A percentile compares a stretch with the other conserved stretches of the same genome.
Evolutionary conservation across 2,888 invertebrate species (phyloP).

Genomic region (Lottia scabra): DNA sequence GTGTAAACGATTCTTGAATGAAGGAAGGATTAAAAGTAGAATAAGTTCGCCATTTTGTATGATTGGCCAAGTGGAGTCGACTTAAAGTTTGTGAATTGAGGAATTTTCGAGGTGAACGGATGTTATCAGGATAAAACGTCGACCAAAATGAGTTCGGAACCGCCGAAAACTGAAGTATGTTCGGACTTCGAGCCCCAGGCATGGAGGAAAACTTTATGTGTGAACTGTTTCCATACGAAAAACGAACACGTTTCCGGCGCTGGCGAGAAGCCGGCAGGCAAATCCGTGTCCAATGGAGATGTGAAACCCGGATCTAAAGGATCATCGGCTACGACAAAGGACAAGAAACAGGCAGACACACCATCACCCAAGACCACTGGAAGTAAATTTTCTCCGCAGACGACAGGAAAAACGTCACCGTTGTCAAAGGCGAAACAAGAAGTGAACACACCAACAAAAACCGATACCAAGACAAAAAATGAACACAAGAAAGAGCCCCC

Average conservation of each 20-base stretch:
- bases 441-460: not conserved
- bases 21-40: slow-evolving; percentile 16
- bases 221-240: slow-evolving; percentile 65
- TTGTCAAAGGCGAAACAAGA: not conserved
- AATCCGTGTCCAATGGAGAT: slow-evolving; percentile 14
- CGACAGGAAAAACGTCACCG: not conserved
- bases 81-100: slow-evolving; percentile 4
- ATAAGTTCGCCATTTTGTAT: slow-evolving; percentile 32
- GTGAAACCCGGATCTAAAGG: not conserved
- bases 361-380: not conserved
- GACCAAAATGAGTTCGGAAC: slow-evolving; percentile 20
- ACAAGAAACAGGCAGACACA: slow-evolving; percentile 15
- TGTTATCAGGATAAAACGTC: not conserved
- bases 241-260: slow-evolving; percentile 50
- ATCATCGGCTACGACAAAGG: slow-evolving; percentile 7
- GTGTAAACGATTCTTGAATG: slow-evolving; percentile 13
- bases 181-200: slow-evolving; percentile 69
- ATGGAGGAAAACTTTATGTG: slow-evolving; percentile 68
- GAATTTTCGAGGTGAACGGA: slow-evolving; percentile 1
- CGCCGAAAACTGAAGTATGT: slow-evolving; percentile 41
- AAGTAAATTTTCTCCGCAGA: not conserved
- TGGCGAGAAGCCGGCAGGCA: slow-evolving; percentile 19
- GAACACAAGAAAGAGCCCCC: slow-evolving; percentile 9
- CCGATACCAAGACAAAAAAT: slow-evolving; percentile 1
- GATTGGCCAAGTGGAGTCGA: not conserved